A percentile compares a stretch with the other conserved stretches of the same genome.
These are phyloP conservation scores for Branchipolynoe longqiensis DNA, from an alignment of 2,888 invertebrate genomes.

Conservation along the genomic window DNA sequence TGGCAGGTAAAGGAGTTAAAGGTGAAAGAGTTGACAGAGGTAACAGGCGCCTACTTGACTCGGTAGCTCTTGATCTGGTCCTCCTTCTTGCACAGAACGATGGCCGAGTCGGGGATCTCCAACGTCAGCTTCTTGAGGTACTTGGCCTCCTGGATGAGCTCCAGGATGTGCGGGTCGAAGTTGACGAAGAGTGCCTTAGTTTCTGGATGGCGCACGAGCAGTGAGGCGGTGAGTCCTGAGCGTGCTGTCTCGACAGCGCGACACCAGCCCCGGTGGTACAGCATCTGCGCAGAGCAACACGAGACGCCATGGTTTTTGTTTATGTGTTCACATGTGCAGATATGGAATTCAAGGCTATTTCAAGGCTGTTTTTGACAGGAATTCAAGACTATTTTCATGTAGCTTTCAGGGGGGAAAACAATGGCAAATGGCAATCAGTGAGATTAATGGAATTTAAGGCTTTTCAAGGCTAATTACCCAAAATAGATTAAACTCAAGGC, in stretches of 20 bases:
- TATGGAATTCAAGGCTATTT: no score
- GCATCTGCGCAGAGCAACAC: conserved; percentile 72
- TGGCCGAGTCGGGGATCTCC: conserved; percentile 80
- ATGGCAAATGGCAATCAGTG: no score
- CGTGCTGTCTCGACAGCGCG: conserved; percentile 80
- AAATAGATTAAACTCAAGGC: no score
- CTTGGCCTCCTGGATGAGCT: conserved; percentile 81
- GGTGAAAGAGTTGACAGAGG: no score
- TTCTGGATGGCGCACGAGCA: conserved; percentile 84
- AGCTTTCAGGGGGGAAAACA: no score
- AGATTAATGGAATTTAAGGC: no score
- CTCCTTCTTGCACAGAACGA: conserved; percentile 78
- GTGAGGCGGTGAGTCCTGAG: conserved; percentile 79
- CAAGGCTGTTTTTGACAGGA: no score
- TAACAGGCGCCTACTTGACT: conserved; percentile 79
- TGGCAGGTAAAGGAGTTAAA: no score
- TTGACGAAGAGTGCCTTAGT: conserved; percentile 80
- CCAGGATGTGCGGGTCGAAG: conserved; percentile 81
- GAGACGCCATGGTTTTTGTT: background rate
- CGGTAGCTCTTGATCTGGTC: conserved; percentile 76
- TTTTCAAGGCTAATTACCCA: no score
- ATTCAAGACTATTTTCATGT: no score
- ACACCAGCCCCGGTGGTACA: conserved; percentile 81
- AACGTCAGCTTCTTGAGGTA: conserved; percentile 80
- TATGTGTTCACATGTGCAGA: no score